phyloP scores from a whole-genome alignment of 2,888 invertebrate species.

The Lepidocyrtinus sp. region DNA sequence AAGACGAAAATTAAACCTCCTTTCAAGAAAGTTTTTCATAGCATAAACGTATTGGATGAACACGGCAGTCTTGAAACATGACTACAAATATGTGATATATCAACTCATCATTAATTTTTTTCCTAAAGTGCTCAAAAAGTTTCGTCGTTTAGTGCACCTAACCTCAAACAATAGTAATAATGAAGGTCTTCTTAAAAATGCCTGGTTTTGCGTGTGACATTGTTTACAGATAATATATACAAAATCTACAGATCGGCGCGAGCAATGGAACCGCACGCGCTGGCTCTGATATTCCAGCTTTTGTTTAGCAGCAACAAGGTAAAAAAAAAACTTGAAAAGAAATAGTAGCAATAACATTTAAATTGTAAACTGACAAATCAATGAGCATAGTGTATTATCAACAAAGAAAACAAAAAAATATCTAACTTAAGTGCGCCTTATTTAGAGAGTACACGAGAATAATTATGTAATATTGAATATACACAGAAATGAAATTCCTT shows the following conservation, averaged over 20 bases:
- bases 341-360: not conserved
- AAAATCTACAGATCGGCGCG: slow-evolving; percentile 57
- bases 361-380: slow-evolving; percentile 26
- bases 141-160: slow-evolving; percentile 34
- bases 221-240: slow-evolving; percentile 36
- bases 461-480: not conserved
- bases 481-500: not conserved
- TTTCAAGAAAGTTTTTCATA: slow-evolving; percentile 27
- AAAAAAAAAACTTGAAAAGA: slow-evolving; percentile 48
- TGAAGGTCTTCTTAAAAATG: slow-evolving; percentile 14
- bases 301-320: slow-evolving; percentile 36
- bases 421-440: slow-evolving; percentile 9
- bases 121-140: slow-evolving; percentile 36
- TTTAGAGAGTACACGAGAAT: not conserved
- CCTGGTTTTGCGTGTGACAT: slow-evolving; percentile 15
- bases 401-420: slow-evolving; percentile 42
- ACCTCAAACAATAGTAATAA: slow-evolving; percentile 2
- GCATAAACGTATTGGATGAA: slow-evolving; percentile 60
- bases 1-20: slow-evolving; percentile 27
- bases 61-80: slow-evolving; percentile 64
- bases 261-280: slow-evolving; percentile 33
- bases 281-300: slow-evolving; percentile 33
- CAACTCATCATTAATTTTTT: slow-evolving; percentile 40
- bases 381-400: slow-evolving; percentile 48
- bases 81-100: slow-evolving; percentile 57